phyloP scores from a whole-genome alignment of 2,113 vertebrate genomes.

The Clarias batrachus region DNA sequence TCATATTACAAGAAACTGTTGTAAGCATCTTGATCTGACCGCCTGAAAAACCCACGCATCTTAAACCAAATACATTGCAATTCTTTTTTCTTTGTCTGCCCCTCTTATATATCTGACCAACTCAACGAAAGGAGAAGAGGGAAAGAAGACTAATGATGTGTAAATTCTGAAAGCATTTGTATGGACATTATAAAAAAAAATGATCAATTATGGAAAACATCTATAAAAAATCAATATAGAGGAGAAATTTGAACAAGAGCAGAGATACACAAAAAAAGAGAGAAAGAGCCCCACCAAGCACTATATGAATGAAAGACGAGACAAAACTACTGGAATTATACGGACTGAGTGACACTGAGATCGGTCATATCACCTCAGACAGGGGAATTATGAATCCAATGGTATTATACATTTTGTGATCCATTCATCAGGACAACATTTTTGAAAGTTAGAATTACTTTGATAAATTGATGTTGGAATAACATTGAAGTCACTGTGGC shows the following conservation, averaged over 20 bases:
- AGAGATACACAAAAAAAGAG: not conserved
- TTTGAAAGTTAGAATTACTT: too few relatives aligned
- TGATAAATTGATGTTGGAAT: too few relatives aligned
- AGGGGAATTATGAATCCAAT: not conserved
- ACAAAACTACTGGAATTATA: not conserved
- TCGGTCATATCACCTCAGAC: not conserved
- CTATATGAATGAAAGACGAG: not conserved
- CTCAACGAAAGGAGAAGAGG: not conserved
- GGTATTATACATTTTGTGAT: not conserved
- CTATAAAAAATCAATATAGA: not conserved
- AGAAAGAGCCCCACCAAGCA: not conserved
- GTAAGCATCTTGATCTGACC: not conserved
- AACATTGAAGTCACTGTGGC: too few relatives aligned
- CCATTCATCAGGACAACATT: too few relatives aligned
- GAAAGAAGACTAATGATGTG: not conserved
- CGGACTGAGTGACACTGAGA: not conserved
- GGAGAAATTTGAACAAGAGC: not conserved
- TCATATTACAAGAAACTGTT: not conserved
- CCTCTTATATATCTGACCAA: not conserved
- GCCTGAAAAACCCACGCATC: not conserved
- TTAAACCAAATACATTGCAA: not conserved
- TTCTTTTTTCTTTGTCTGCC: not conserved
- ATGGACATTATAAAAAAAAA: not conserved
- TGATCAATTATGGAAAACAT: not conserved
- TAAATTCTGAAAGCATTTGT: not conserved